These are phyloP conservation scores for Pluvianellus socialis DNA, from an alignment of 2,113 vertebrate genomes.

Conservation along the genomic window DNA sequence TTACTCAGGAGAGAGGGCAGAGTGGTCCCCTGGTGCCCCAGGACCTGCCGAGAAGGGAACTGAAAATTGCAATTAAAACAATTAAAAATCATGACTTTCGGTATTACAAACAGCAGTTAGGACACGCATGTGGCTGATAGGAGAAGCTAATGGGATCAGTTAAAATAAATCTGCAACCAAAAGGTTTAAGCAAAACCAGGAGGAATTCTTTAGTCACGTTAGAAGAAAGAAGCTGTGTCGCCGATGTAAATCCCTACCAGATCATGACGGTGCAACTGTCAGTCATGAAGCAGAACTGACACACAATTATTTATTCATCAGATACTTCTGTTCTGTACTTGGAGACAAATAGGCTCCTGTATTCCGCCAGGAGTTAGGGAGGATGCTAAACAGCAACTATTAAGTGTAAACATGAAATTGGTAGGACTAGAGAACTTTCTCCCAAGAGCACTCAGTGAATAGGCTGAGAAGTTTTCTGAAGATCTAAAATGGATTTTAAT, in stretches of 20 bases:
- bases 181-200: background rate
- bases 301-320: constrained; percentile 21
- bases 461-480: background rate
- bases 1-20: background rate
- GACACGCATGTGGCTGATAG: rapidly evolving
- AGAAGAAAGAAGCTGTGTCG: background rate
- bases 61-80: background rate
- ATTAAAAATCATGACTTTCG: background rate
- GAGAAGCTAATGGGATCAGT: background rate
- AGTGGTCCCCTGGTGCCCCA: background rate
- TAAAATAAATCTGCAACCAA: background rate
- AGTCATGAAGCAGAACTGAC: background rate
- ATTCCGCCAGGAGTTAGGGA: background rate
- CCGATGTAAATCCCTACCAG: background rate
- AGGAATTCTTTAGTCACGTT: background rate
- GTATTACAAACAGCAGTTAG: background rate
- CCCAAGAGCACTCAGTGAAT: background rate
- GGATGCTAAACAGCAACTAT: background rate
- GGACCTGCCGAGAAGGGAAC: background rate
- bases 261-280: background rate
- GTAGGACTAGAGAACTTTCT: background rate
- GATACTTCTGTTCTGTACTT: background rate
- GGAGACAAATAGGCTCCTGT: constrained; percentile 1
- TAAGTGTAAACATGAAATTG: background rate
- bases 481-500: background rate